Base-by-base conservation (phyloP, 2,888 invertebrate species). In the Alsophila aescularia region DNA sequence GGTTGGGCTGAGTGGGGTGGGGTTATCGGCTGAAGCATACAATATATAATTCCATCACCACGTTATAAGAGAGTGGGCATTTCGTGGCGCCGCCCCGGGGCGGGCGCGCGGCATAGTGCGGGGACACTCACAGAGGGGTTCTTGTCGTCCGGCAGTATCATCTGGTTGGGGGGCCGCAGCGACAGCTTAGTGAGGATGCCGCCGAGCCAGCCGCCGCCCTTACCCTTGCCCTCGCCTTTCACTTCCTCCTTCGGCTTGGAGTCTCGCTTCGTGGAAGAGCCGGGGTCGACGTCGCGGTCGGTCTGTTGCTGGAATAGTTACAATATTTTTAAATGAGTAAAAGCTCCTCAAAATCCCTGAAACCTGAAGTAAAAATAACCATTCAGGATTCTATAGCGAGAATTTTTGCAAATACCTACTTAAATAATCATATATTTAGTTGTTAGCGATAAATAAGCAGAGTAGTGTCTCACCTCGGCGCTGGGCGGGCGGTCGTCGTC, bases 71-170 rank as follows among this genome's bases (percentile, higher is more conserved):
- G 78, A n/a, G 81, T 75, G 52, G 79, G 77, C 54, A 68, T 58
- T 13, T 67, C 37, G 10, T n/a, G 32, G 40, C 10, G 37, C 15
- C 8, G 13, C 7, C 13, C 6, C 24, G 57, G 14, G 57, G 14
- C 13, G 16, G 24, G 12, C 47, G 43, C 12, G 50, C 4, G 45
- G 21, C n/a, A 18, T 9, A 41, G 29, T n/a, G 35, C 43, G 37
- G 45, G 27, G 14, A 14, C 65, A 91, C 94, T 94, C 92, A 97
- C 97, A 62, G 96, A 92, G 61, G 97, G 98, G 91, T 98, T 96
- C 83, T 96, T 98, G 88, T 98, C 98, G 88, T 98, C 98, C 0
- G 98, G 98, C 68, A 98, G 92, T 77, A 96, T 98, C 97, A 98
- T 98, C 93, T 98, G 98, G 93, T 98, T 98, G 87, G 96, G 97